These are phyloP conservation scores for Beroe forskalii DNA, from an alignment of 37 sponge, comb jelly and placozoan genomes.

Conservation along the genomic window DNA sequence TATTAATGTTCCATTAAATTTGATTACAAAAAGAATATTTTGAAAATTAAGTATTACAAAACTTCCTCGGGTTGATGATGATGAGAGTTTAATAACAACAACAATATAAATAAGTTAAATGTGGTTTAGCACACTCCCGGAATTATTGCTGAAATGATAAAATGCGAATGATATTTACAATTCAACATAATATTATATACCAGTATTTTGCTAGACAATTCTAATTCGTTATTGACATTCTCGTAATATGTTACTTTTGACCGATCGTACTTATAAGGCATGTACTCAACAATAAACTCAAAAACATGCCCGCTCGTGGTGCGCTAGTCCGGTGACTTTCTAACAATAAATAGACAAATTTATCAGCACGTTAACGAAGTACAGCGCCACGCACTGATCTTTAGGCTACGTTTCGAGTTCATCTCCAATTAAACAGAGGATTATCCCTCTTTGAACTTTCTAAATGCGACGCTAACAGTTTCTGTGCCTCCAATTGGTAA, in stretches of 20 bases:
- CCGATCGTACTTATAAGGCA: no score
- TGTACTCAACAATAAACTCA: not conserved
- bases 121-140: not conserved
- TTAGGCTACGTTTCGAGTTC: not conserved
- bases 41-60: no score
- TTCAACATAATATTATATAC: not conserved
- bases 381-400: not conserved
- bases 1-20: no score
- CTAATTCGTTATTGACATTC: no score
- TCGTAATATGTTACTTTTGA: no score
- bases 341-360: slow-evolving; percentile 7
- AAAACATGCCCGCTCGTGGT: not conserved
- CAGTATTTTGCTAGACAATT: no score
- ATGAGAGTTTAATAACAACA: no score
- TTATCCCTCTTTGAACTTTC: slow-evolving; percentile 32
- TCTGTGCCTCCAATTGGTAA: slow-evolving; percentile 51
- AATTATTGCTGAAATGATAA: not conserved
- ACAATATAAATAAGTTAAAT: not conserved
- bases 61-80: no score
- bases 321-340: no score
- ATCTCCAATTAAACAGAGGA: slow-evolving; percentile 52
- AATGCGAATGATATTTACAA: not conserved
- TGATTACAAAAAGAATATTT: no score
- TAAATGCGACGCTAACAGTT: slow-evolving; percentile 59
- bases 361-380: not conserved